Evolutionary conservation across 2,113 vertebrate genomes (phyloP).

Genomic region (Sprattus sprattus): DNA sequence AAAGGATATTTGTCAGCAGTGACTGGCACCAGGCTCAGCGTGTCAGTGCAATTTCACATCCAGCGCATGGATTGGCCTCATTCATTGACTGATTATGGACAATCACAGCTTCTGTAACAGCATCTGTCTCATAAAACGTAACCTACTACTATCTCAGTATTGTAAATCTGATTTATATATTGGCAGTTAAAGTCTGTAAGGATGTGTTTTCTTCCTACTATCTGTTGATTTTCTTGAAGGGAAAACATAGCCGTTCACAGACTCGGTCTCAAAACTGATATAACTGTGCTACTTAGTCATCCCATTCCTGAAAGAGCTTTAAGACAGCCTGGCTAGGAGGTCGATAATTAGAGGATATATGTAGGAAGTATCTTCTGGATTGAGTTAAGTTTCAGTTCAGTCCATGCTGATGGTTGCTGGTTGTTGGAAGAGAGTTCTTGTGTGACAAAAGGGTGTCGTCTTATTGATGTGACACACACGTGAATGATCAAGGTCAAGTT

Average conservation of each 20-base stretch:
- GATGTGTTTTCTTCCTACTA: background rate
- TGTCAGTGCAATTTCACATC: background rate
- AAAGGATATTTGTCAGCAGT: background rate
- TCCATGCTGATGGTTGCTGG: background rate
- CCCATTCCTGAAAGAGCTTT: no score
- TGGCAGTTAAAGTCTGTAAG: background rate
- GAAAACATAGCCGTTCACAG: background rate
- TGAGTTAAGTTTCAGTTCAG: background rate
- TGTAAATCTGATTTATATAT: background rate
- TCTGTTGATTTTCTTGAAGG: background rate
- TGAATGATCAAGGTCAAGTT: no score
- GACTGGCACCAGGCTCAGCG: background rate
- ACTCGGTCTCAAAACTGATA: background rate
- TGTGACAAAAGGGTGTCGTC: no score
- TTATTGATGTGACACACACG: no score
- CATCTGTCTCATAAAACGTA: background rate
- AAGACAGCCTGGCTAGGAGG: no score
- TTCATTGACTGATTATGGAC: background rate
- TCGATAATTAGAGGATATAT: no score
- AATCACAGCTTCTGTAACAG: background rate
- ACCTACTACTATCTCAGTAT: background rate
- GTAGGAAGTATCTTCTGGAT: no score
- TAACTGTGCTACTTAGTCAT: background rate
- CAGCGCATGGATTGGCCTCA: background rate
- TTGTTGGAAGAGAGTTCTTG: no score